Evolutionary conservation across 2,888 invertebrate genomes (phyloP), one percentile per base, ranked within the genome.

Genomic region (Eurois occulta): DNA sequence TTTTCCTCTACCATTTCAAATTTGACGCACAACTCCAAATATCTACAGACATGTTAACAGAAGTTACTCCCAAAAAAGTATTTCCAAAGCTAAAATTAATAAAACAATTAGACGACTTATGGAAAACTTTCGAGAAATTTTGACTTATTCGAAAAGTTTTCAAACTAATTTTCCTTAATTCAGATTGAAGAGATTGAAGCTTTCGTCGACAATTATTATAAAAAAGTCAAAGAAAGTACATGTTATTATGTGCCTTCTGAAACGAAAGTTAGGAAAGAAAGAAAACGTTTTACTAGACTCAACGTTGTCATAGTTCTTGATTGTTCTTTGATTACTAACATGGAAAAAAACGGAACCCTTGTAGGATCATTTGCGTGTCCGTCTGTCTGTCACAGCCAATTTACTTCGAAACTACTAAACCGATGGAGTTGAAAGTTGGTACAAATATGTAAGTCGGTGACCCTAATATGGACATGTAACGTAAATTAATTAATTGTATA

Each of bases 81-180:
- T 71, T 68, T 72, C n/a, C 38, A 52, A 82, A 80, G 64, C 64
- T 80, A 48, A 84, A 69, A 84, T 84, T 86, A 86, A 77, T 82
- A 76, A 86, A 86, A 84, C 83, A 86, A 78, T 86, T 86, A 80
- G 78, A 72, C 55, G 77, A 69, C 75, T 85, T 82, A 46, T 18
- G 68, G 46, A 68, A 81, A 86, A 86, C 65, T 86, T 86, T 73
- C 65, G 28, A 77, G 83, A 78, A 82, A 81, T 76, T 86, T 86
- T 82, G 86, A 84, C 86, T 86, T 80, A 85, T 85, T 86, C 66
- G 86, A 76, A 86, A 85, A 85, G 84, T 86, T 85, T 86, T 71
- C 60, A 41, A 41, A 75, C 84, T 11, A 85, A 86, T 85, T 86
- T 85, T 72, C 81, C 81, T 81, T 85, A 84, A 85, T 78, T 85